These are phyloP conservation scores for Margaritifera margaritifera DNA, from an alignment of 2,888 invertebrate genomes.

Conservation along the genomic window DNA sequence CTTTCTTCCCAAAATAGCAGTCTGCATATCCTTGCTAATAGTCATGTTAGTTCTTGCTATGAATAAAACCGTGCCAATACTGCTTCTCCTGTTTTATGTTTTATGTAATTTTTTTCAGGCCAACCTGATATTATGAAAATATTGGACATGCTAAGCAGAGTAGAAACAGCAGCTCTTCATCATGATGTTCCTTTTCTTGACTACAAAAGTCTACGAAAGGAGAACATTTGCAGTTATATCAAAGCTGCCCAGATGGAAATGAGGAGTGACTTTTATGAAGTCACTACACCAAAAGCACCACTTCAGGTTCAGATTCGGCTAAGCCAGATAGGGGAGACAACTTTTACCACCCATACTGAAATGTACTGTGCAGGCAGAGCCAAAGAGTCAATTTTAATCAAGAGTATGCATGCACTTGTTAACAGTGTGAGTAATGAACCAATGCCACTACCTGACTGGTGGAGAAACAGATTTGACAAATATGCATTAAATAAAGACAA, in stretches of 20 bases:
- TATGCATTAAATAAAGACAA: slow-evolving; percentile 7
- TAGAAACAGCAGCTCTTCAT: slow-evolving; percentile 61
- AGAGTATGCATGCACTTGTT: slow-evolving; percentile 49
- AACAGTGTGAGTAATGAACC: slow-evolving; percentile 38
- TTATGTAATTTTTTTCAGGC: slow-evolving; percentile 40
- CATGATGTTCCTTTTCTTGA: slow-evolving; percentile 50
- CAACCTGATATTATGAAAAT: slow-evolving; percentile 60
- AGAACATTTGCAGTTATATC: slow-evolving; percentile 49
- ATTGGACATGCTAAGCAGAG: slow-evolving; percentile 59
- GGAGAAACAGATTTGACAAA: slow-evolving; percentile 44
- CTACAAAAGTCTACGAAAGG: slow-evolving; percentile 44
- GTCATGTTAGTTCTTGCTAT: too few relatives aligned
- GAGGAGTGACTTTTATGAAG: slow-evolving; percentile 58
- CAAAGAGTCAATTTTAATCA: slow-evolving; percentile 50
- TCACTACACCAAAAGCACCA: slow-evolving; percentile 62
- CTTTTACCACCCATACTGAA: slow-evolving; percentile 49
- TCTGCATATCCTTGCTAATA: too few relatives aligned
- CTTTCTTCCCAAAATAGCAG: too few relatives aligned
- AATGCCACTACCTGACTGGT: slow-evolving; percentile 55
- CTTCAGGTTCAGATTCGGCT: slow-evolving; percentile 51
- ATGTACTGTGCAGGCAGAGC: slow-evolving; percentile 48
- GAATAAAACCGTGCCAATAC: background rate
- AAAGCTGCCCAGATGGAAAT: slow-evolving; percentile 58
- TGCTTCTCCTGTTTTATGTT: background rate
- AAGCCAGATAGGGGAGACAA: slow-evolving; percentile 49